Evolutionary conservation across 2,888 invertebrate genomes (phyloP).

Genomic region (Eupeodes luniger): DNA sequence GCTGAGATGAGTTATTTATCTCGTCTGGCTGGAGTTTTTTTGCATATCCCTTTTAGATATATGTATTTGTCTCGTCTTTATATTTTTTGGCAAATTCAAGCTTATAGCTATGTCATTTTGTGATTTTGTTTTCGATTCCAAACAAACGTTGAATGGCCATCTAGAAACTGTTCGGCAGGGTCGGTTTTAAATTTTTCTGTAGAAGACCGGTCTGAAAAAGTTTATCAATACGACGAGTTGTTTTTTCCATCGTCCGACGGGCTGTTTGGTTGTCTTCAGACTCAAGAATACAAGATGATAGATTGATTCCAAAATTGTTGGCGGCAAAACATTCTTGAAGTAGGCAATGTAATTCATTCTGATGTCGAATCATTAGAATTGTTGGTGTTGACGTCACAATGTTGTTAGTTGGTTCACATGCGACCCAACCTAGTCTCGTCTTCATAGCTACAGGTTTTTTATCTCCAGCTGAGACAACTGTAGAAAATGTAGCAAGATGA

Average conservation of each 20-base stretch:
- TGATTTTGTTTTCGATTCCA: not conserved
- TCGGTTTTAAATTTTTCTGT: conserved; percentile 40
- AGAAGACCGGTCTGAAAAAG: conserved; percentile 61
- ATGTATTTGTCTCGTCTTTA: not conserved
- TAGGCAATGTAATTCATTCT: not conserved
- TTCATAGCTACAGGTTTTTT: conserved; percentile 16
- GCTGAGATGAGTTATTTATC: too few species aligned
- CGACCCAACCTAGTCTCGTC: conserved; percentile 11
- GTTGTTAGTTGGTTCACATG: conserved; percentile 1
- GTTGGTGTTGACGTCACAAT: not conserved
- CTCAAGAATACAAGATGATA: conserved; percentile 3
- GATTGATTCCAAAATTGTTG: conserved; percentile 11
- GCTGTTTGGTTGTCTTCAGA: conserved; percentile 48
- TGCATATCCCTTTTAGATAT: conserved; percentile 67
- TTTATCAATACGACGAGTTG: conserved; percentile 44
- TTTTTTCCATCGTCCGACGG: conserved; percentile 23
- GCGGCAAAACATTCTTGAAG: not conserved
- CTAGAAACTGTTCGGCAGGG: not conserved
- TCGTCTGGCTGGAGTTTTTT: too few species aligned
- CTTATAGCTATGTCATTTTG: too few species aligned
- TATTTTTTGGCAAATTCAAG: not conserved
- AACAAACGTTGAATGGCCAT: not conserved
- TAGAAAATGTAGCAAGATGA: conserved; percentile 13
- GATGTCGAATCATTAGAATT: not conserved
- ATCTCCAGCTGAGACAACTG: not conserved